phyloP scores from a whole-genome alignment of 2,797 vertebrate species.

The Emydoidea blandingii region DNA sequence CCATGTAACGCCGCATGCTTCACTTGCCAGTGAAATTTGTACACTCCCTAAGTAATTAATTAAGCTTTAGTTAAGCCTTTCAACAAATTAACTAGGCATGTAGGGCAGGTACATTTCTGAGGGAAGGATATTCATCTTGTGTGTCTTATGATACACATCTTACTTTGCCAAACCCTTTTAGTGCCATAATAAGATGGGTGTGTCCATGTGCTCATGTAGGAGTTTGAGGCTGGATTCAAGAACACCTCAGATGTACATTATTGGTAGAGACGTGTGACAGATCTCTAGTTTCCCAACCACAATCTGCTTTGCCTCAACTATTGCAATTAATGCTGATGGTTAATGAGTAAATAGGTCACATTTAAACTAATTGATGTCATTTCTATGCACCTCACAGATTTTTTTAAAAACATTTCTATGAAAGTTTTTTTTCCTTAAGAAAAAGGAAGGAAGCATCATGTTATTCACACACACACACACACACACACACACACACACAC shows the following conservation, averaged over 20 bases:
- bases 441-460: neutral
- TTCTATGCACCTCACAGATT: neutral
- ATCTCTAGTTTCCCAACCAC: neutral
- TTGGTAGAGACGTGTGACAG: neutral
- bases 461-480: neutral
- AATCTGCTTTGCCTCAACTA: neutral
- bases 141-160: accelerated
- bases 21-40: neutral
- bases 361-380: neutral
- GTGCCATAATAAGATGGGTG: neutral
- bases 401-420: neutral
- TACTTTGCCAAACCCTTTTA: neutral
- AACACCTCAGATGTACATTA: neutral
- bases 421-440: neutral
- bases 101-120: neutral
- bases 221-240: neutral
- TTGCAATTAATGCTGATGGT: neutral
- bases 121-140: neutral
- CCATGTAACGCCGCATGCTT: neutral
- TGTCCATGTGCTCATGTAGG: neutral
- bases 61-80: neutral
- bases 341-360: neutral
- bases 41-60: neutral
- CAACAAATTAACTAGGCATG: neutral
- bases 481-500: too few species aligned